Evolutionary conservation across 2,888 invertebrate genomes (phyloP).

Genomic region (Nomada ferruginata): DNA sequence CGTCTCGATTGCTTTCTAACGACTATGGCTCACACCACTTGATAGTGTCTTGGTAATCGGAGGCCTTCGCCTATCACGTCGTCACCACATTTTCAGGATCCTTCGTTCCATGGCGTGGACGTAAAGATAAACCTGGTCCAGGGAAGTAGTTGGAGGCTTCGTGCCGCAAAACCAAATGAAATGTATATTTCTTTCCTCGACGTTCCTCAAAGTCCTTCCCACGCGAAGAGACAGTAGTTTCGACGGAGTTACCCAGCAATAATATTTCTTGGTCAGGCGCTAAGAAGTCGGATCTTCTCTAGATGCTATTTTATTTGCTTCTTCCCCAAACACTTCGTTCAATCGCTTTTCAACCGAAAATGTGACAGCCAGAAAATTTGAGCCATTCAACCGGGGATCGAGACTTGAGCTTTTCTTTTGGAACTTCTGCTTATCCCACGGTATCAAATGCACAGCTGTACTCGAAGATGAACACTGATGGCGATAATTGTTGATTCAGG

Average conservation of each 20-base stretch:
- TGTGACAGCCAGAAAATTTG: slow-evolving; percentile 75
- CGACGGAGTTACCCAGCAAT: slow-evolving; percentile 23
- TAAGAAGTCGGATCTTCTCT: slow-evolving; percentile 7
- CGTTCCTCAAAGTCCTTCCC: slow-evolving; percentile 32
- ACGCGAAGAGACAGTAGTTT: neutral
- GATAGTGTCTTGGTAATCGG: slow-evolving; percentile 80
- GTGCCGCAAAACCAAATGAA: slow-evolving; percentile 47
- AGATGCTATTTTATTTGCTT: neutral
- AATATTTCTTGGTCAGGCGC: slow-evolving; percentile 1
- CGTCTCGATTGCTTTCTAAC: slow-evolving; percentile 63
- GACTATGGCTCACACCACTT: slow-evolving; percentile 81
- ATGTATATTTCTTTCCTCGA: slow-evolving; percentile 33
- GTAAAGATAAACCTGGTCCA: slow-evolving; percentile 58
- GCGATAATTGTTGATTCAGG: neutral
- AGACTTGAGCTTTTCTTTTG: neutral
- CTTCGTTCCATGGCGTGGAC: slow-evolving; percentile 79
- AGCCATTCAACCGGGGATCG: slow-evolving; percentile 73
- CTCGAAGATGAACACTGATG: neutral
- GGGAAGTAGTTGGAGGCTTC: slow-evolving; percentile 49
- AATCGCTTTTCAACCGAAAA: neutral
- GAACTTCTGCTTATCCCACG: slow-evolving; percentile 8
- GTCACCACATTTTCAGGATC: slow-evolving; percentile 83
- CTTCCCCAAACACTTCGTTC: neutral
- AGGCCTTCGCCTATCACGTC: slow-evolving; percentile 76
- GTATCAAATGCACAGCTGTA: slow-evolving; percentile 10